A percentile compares a stretch with the other conserved stretches of the same genome.
Evolutionary conservation across 2,113 vertebrate species (phyloP).

Genomic region (Gymnobelideus leadbeateri): DNA sequence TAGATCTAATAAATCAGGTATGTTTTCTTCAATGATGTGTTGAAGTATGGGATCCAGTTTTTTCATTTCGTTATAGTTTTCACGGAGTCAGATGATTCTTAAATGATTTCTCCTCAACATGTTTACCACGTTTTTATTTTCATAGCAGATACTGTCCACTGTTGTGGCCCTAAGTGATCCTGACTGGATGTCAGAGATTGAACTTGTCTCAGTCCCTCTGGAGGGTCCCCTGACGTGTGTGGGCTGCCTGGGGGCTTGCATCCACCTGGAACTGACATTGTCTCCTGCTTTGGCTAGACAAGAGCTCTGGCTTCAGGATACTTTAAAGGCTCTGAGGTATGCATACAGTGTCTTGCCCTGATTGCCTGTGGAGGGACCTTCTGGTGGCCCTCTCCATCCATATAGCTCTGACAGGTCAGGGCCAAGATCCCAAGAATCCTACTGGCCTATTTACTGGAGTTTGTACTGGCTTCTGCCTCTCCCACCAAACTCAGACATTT

Average conservation of each 20-base stretch:
- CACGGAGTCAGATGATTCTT: not conserved
- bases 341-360: not conserved
- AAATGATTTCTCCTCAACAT: not conserved
- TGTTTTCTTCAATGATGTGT: not conserved
- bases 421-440: not conserved
- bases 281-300: not conserved
- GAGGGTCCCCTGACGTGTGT: not conserved
- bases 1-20: not conserved
- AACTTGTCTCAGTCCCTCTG: not conserved
- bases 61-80: not conserved
- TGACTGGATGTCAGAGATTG: not conserved
- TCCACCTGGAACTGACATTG: not conserved
- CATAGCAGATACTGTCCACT: not conserved
- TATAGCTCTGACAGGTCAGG: not conserved
- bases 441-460: not conserved
- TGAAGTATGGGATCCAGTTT: not conserved
- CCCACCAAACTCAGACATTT: not conserved
- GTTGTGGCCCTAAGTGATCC: not conserved
- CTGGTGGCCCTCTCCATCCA: not conserved
- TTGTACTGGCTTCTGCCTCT: not conserved
- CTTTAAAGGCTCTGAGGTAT: not conserved
- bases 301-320: not conserved
- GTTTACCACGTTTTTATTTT: not conserved
- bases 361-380: not conserved
- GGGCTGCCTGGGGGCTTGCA: not conserved